These are phyloP conservation scores for Neogobius melanostomus DNA, from an alignment of 2,113 vertebrate species.

Conservation along the genomic window DNA sequence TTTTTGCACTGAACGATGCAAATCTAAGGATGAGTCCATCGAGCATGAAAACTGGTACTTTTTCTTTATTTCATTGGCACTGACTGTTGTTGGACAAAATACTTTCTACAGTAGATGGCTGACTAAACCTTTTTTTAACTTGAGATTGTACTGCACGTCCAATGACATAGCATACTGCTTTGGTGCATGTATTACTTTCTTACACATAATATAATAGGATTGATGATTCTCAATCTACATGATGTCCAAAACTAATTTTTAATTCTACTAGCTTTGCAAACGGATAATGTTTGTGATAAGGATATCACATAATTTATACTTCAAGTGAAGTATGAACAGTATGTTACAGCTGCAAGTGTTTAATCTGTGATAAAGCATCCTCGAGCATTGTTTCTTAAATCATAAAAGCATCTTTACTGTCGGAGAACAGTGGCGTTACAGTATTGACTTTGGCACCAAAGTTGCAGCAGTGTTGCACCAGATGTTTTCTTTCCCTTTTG, in stretches of 20 bases:
- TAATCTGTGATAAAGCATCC: background rate
- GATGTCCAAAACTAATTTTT: background rate
- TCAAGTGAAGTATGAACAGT: too few relatives aligned
- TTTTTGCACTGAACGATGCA: too few relatives aligned
- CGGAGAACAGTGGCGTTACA: background rate
- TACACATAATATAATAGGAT: background rate
- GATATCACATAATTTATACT: background rate
- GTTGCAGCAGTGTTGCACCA: slow-evolving; percentile 39
- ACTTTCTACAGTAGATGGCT: too few relatives aligned
- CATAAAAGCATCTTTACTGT: slow-evolving; percentile 6
- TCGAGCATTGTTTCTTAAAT: background rate
- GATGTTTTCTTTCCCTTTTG: slow-evolving; percentile 49
- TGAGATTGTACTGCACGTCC: too few relatives aligned
- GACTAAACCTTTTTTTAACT: too few relatives aligned
- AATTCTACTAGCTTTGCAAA: background rate
- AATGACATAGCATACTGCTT: too few relatives aligned
- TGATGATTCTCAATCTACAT: background rate
- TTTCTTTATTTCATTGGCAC: too few relatives aligned
- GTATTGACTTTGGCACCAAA: slow-evolving; percentile 21
- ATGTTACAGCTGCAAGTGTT: background rate
- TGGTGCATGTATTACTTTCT: too few relatives aligned
- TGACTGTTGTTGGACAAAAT: too few relatives aligned
- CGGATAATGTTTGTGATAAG: background rate
- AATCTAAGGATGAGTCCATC: too few relatives aligned
- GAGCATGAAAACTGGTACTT: too few relatives aligned